A percentile compares a stretch with the other conserved stretches of the same genome.
Evolutionary conservation across 2,797 vertebrate genomes (phyloP).

Genomic region (Prunella strophiata): DNA sequence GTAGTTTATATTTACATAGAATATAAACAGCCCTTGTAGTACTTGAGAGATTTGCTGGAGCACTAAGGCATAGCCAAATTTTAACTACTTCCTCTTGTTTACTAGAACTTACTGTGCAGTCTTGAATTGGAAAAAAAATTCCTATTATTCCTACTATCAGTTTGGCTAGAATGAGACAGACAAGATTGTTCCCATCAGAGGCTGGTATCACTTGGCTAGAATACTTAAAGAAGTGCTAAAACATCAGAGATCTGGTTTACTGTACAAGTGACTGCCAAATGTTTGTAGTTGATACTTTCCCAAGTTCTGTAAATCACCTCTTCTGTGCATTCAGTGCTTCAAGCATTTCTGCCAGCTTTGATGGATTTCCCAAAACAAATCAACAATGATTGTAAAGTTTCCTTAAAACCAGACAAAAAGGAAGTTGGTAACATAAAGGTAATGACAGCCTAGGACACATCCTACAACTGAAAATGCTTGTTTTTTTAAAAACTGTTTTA

Average conservation of each 20-base stretch:
- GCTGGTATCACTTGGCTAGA: neutral
- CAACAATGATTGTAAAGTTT: neutral
- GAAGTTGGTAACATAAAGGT: neutral
- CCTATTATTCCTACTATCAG: neutral
- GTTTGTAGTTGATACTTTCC: slow-evolving; percentile 59
- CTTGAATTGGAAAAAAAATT: neutral
- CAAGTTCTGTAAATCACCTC: slow-evolving; percentile 58
- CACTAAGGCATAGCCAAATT: neutral
- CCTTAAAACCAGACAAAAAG: neutral
- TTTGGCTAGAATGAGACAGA: neutral
- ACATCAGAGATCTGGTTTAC: slow-evolving; percentile 33
- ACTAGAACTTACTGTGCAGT: neutral
- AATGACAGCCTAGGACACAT: neutral
- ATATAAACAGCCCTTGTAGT: neutral
- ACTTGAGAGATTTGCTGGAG: neutral
- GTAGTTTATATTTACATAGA: neutral
- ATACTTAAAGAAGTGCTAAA: slow-evolving; percentile 41
- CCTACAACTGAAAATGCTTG: neutral
- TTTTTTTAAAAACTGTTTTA: neutral
- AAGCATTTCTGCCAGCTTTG: slow-evolving; percentile 26
- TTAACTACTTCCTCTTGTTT: neutral
- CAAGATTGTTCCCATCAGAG: neutral
- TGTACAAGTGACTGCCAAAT: slow-evolving; percentile 34
- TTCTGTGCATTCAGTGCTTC: slow-evolving; percentile 15
- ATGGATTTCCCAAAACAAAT: slow-evolving; percentile 36